Evolutionary conservation across 2,113 vertebrate genomes (phyloP).

Genomic region (Phrynosoma platyrhinos): DNA sequence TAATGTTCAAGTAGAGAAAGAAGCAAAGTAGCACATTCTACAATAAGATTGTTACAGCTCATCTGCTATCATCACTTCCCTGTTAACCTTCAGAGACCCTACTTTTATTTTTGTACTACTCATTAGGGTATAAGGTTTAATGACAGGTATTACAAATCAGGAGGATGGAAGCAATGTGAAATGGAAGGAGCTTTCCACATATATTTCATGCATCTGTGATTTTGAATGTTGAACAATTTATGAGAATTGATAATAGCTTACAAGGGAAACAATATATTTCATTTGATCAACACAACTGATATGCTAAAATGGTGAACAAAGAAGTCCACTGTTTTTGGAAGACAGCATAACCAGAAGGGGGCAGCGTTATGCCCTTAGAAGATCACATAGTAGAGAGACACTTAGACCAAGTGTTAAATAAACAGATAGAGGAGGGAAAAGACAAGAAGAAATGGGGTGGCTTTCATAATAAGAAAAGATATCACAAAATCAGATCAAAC

Average conservation of each 20-base stretch:
- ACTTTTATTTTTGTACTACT: constrained; percentile 38
- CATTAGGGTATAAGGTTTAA: constrained; percentile 43
- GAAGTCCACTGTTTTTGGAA: neutral
- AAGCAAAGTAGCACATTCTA: neutral
- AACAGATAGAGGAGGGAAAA: too few species aligned
- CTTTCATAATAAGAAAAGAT: too few species aligned
- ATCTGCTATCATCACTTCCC: constrained; percentile 44
- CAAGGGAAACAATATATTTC: neutral
- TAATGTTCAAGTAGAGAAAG: neutral
- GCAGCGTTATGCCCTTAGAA: too few species aligned
- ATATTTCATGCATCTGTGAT: constrained; percentile 19
- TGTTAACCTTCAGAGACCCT: constrained; percentile 40
- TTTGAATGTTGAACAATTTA: constrained; percentile 19
- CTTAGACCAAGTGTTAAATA: too few species aligned
- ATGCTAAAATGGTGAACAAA: neutral
- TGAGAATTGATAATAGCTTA: constrained; percentile 17
- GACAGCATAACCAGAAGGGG: neutral
- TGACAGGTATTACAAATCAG: constrained; percentile 34
- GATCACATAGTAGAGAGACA: neutral
- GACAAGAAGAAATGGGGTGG: too few species aligned
- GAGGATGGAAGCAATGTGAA: constrained; percentile 16
- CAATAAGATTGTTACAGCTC: constrained; percentile 41
- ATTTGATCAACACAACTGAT: neutral
- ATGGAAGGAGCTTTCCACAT: neutral
- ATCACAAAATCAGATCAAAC: too few species aligned